Conservation (phyloP, 1,140 invertebrate genomes). For the Aphaenogaster ashmeadi region DNA sequence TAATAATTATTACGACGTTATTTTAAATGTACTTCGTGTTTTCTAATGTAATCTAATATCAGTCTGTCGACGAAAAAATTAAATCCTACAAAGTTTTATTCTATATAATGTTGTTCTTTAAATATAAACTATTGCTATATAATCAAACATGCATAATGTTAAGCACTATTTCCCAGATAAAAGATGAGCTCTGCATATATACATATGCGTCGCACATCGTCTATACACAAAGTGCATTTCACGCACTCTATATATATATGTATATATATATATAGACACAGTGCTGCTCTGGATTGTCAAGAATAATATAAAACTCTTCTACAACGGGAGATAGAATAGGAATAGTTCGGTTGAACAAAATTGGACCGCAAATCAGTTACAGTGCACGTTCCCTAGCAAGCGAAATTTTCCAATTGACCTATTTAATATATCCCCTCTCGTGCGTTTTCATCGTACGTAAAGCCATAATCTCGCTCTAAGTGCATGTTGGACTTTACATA, state of each 20-base stretch:
- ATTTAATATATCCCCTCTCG: constrained; percentile 32
- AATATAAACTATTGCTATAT: background rate
- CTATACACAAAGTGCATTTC: background rate
- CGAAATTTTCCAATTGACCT: constrained; percentile 31
- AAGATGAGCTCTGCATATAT: background rate
- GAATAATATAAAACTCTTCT: constrained; percentile 5
- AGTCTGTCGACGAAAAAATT: background rate
- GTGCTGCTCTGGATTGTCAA: background rate
- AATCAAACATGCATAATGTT: background rate
- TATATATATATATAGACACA: background rate
- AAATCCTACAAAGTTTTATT: background rate
- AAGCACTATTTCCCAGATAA: background rate
- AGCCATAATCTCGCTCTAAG: constrained; percentile 22
- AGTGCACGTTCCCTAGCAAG: background rate
- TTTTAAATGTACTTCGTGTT: background rate
- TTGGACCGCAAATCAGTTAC: background rate
- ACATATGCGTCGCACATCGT: background rate
- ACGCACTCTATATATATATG: background rate
- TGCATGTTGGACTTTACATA: constrained; percentile 17
- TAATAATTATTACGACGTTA: background rate
- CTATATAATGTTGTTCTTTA: background rate
- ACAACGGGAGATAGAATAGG: background rate
- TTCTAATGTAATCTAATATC: background rate
- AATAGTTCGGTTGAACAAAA: background rate
- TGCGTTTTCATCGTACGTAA: constrained; percentile 17